Base-by-base conservation (phyloP, 2,113 vertebrate genomes). In the Salvelinus fontinalis region DNA sequence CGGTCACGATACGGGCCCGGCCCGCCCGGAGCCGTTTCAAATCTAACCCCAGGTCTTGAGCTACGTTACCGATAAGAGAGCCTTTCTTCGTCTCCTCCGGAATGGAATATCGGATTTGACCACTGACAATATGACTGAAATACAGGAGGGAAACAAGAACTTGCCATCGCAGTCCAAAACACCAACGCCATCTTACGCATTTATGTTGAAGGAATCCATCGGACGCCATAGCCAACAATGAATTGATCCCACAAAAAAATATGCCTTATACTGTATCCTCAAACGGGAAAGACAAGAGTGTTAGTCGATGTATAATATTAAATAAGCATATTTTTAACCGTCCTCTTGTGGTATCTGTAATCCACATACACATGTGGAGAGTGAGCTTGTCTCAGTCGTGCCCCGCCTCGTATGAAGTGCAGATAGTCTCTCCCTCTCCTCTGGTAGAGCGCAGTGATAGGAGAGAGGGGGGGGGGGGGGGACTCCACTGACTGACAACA, bases 71-170 rank as follows among this genome's bases (percentile, higher is more conserved):
- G 29, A 81, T 62, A 54, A 81, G 70, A 14, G 72, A 62, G 4
- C 79, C 79, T 22, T 48, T 67, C 22, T 69, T 27, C 71, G 69
- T 51, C 69, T 76, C 66, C 67, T 81, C 80, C 8, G 80, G 75
- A 67, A 78, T 70, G 3, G 75, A 81, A 59, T 81, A 81, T 9
- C 75, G 66, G 12, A 81, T 65, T 39, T 81, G 75, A 6, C 75
- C 75, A 31, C 48, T 27, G 68, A 66, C 62, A 51, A 14, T 27
- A 12, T 71, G 51, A 49, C 13, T 14, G 11, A 16, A 13, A 71
- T 27, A 66, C n/a, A 74, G 12, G 16, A 70, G 5, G 12, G 44
- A 67, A 7, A 67, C 1, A 59, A 73, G 18, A n/a, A 60, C 57
- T 60, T 60, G 51, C 57, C 51, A 60, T 6, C 2, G 29, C 14